Evolutionary conservation across 2,888 invertebrate genomes (phyloP), one percentile per base, ranked within the genome.

Genomic region (Agonopterix heracliana): DNA sequence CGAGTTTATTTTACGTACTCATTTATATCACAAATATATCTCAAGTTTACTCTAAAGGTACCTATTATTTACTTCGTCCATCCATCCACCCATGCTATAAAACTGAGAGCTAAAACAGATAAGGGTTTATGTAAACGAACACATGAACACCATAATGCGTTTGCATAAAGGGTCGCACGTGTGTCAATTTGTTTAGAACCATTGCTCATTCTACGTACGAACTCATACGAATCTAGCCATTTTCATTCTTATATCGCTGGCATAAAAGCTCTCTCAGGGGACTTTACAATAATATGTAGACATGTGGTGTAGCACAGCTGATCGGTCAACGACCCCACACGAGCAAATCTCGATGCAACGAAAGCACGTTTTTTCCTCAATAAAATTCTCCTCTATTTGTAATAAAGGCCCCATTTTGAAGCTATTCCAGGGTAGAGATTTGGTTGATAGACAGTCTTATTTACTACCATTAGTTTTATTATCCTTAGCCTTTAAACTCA

Each of bases 101-200:
- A n/a, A 38, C 38, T 11, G 38, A 11, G n/a, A n/a, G n/a, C 38
- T 38, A 38, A 38, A 38, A 38, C 11, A 38, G 38, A 11, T 10
- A 10, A 38, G 38, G n/a, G 26, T 26, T 26, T 26, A 26, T 26
- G 26, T 26, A 26, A 26, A 26, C 26, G 26, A 26, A 26, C 26
- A 26, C 26, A 26, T 26, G 26, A 26, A 26, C 26, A 26, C 7
- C 56, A 48, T 59, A 59, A 54, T 53, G 55, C 52, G 55, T 70
- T 66, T 70, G 70, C 71, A 67, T 63, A 59, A 61, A 63, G 60
- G 65, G 67, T 55, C 52, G 50, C 26, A 26, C 26, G 60, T 65
- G 57, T 66, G 69, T 77, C 71, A 71, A 73, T 74, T 69, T 75
- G 64, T 56, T 60, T 50, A 62, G 63, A 52, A 58, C 44, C 50